Percentiles rank a stretch among this genome's conserved stretches.
Evolutionary conservation across 2,888 invertebrate species (phyloP).

Genomic region (Nezara viridula): DNA sequence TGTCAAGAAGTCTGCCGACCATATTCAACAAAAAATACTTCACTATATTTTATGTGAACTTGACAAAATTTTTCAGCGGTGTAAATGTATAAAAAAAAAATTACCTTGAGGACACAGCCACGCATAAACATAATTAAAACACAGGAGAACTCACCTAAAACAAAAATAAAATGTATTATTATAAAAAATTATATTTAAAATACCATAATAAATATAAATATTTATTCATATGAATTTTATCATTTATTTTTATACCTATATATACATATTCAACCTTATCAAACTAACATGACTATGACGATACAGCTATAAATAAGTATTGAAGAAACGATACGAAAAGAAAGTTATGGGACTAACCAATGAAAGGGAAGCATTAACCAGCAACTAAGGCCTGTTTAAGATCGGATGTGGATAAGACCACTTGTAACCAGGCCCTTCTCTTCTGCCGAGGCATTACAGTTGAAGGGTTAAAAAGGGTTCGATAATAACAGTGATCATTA

Average conservation of each 20-base stretch:
- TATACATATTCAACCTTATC: too few relatives aligned
- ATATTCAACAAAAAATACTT: neutral
- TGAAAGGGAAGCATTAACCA: neutral
- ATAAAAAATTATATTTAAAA: neutral
- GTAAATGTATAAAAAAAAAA: neutral
- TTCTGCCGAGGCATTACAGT: neutral
- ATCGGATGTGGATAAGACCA: slow-evolving; percentile 30
- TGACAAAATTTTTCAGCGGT: neutral
- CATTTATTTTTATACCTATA: too few relatives aligned
- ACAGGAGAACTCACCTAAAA: neutral
- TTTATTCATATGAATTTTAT: too few relatives aligned
- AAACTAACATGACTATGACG: too few relatives aligned
- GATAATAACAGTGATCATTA: neutral
- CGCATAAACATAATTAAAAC: neutral
- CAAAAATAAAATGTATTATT: neutral
- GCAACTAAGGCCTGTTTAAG: neutral
- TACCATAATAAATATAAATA: neutral
- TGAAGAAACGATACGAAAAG: neutral
- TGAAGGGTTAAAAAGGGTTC: neutral
- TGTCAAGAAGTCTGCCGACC: neutral
- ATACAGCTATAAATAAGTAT: neutral
- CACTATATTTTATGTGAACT: too few relatives aligned
- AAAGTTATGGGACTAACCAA: neutral
- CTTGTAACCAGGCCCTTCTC: slow-evolving; percentile 14
- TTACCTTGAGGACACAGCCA: neutral